Conservation (phyloP, 2,888 invertebrate species). For the Halocaridina rubra region DNA sequence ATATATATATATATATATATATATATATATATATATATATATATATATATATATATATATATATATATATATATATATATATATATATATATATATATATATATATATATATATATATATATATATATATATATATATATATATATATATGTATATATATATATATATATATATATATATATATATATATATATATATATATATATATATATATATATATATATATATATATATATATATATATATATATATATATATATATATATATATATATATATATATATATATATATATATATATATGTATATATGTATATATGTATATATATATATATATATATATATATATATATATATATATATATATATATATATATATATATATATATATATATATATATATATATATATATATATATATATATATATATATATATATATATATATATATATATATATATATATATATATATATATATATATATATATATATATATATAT, state of each 20-base stretch:
- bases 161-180: background rate
- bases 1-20: background rate
- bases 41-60: background rate
- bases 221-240: background rate
- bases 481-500: background rate
- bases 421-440: background rate
- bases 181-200: background rate
- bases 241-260: background rate
- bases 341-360: background rate
- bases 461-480: conserved; percentile 4
- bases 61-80: background rate
- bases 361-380: background rate
- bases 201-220: background rate
- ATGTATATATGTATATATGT: background rate
- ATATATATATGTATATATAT: background rate
- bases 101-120: background rate
- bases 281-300: too few species aligned
- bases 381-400: background rate
- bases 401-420: background rate
- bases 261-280: too few species aligned
- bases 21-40: background rate
- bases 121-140: background rate
- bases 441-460: background rate
- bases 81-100: background rate
- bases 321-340: background rate